phyloP scores from a whole-genome alignment of 2,797 vertebrate species.

The Threskiornis aethiopicus region DNA sequence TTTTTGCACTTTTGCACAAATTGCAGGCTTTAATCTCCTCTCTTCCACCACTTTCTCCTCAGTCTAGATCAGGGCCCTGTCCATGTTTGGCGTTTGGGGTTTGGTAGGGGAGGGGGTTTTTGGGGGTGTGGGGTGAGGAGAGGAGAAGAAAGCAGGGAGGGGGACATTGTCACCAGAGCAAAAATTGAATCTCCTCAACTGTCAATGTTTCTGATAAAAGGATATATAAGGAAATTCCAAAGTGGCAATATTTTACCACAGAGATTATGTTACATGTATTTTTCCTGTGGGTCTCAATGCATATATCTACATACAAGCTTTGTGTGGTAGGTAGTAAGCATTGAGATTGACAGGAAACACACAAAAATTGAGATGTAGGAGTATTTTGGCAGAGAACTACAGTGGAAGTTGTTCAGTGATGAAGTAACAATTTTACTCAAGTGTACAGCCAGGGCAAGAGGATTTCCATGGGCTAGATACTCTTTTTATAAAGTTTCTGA shows the following conservation, averaged over 20 bases:
- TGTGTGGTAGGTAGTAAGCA: background rate
- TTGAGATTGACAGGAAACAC: background rate
- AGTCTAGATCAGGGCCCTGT: background rate
- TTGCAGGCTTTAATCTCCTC: background rate
- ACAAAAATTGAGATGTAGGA: background rate
- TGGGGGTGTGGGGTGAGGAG: fast-evolving
- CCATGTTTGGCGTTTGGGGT: background rate
- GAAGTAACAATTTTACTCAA: background rate
- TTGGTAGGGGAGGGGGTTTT: background rate
- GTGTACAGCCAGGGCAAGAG: background rate
- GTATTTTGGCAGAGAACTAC: background rate
- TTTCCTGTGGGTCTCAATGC: background rate
- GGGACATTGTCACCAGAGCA: background rate
- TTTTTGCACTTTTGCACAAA: background rate
- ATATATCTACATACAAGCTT: background rate
- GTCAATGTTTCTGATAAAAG: background rate
- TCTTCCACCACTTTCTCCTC: background rate
- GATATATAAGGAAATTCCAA: background rate
- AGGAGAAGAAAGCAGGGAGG: background rate
- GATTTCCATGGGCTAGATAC: background rate
- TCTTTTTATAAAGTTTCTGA: background rate
- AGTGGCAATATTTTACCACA: background rate
- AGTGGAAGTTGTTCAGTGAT: background rate
- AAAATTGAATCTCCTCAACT: background rate
- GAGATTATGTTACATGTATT: background rate